These are phyloP conservation scores for Ciconia maguari DNA, from an alignment of 2,113 vertebrate genomes.

Conservation along the genomic window DNA sequence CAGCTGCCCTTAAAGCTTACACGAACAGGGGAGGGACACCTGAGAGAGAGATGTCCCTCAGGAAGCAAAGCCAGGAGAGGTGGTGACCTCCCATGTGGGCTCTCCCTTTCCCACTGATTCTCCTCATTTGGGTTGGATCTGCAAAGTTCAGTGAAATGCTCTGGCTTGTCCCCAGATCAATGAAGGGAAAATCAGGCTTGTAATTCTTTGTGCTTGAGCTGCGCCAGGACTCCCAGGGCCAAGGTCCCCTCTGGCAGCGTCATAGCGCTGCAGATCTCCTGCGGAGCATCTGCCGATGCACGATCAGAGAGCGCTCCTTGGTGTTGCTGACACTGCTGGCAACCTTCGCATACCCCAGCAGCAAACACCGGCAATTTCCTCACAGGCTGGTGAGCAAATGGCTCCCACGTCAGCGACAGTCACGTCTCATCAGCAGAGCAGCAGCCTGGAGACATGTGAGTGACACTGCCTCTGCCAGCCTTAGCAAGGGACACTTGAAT, in stretches of 20 bases:
- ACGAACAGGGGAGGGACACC: neutral
- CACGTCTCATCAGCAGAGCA: neutral
- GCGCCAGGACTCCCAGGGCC: neutral
- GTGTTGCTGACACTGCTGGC: neutral
- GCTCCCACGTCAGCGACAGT: neutral
- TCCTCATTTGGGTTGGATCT: neutral
- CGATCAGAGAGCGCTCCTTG: neutral
- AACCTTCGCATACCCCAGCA: neutral
- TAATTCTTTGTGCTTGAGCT: neutral
- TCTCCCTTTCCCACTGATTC: neutral
- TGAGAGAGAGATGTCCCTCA: neutral
- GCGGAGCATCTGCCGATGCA: neutral
- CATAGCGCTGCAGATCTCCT: neutral
- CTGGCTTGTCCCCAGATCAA: neutral
- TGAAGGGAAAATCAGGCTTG: neutral
- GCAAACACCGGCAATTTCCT: neutral
- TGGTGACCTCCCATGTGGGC: accelerated
- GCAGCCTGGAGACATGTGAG: neutral
- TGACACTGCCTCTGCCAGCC: neutral
- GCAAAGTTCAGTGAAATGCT: neutral
- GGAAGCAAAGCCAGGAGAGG: neutral
- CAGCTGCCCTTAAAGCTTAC: neutral
- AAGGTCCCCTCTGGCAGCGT: neutral
- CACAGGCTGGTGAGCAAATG: neutral
- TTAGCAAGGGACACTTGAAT: neutral